These are phyloP conservation scores for Drosophila engyochracea DNA, from an alignment of 2,888 invertebrate species.

Conservation along the genomic window DNA sequence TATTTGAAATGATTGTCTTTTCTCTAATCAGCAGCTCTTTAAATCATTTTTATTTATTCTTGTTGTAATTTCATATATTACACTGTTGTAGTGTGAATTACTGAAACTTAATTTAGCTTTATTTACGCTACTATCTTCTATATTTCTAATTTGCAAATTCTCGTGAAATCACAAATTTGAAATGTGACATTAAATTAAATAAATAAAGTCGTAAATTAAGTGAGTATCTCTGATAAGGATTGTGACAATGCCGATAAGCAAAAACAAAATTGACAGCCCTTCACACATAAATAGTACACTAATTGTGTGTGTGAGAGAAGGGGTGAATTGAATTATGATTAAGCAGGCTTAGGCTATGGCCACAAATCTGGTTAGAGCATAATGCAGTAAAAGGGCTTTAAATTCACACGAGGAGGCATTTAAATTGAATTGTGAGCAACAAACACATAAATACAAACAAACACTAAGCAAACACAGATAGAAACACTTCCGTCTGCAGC, in stretches of 20 bases:
- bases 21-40: not conserved
- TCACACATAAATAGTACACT: constrained; percentile 25
- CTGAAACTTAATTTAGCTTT: not conserved
- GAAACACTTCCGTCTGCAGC: constrained; percentile 58
- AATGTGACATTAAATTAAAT: no score
- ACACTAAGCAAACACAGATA: constrained; percentile 7
- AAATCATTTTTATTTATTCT: not conserved
- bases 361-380: constrained; percentile 40
- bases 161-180: not conserved
- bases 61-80: not conserved
- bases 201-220: constrained; percentile 42
- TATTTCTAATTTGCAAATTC: not conserved
- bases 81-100: not conserved
- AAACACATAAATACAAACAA: constrained; percentile 24
- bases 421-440: constrained; percentile 52
- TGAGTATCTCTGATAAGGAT: constrained; percentile 54
- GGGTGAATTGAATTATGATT: constrained; percentile 37
- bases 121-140: not conserved
- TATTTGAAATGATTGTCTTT: not conserved
- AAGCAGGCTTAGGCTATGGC: constrained; percentile 39
- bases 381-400: constrained; percentile 32
- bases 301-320: constrained; percentile 24
- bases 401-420: constrained; percentile 15
- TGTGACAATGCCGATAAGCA: constrained; percentile 46
- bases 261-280: constrained; percentile 40